Percentiles rank a stretch among this genome's conserved stretches.
These are phyloP conservation scores for Halcyon leucocephala DNA, from an alignment of 2,797 vertebrate species.

Conservation along the genomic window DNA sequence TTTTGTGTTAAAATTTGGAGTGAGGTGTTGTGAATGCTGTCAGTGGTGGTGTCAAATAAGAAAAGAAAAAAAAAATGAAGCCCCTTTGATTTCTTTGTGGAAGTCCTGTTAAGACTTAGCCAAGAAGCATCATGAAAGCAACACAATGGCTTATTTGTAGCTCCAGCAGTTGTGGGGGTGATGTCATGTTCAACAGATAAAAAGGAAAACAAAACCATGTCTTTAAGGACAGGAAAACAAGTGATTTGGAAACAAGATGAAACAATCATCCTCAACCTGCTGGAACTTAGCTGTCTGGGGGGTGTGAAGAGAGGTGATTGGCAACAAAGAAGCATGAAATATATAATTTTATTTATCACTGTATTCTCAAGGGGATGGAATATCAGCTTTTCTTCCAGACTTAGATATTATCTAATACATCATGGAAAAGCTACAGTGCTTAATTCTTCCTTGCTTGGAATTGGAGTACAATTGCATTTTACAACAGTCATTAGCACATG, in stretches of 20 bases:
- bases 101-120: not conserved
- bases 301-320: not conserved
- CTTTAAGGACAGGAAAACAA: not conserved
- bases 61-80: rapidly evolving
- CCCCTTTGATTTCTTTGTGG: not conserved
- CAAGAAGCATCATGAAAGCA: not conserved
- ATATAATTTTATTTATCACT: not conserved
- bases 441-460: not conserved
- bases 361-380: not conserved
- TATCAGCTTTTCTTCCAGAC: not conserved
- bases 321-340: not conserved
- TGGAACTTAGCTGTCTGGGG: not conserved
- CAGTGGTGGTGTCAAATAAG: not conserved
- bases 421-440: not conserved
- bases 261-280: not conserved
- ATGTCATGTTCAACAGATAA: not conserved
- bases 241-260: not conserved
- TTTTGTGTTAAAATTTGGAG: not conserved
- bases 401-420: not conserved
- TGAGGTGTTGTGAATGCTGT: not conserved
- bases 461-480: not conserved
- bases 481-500: not conserved
- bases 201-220: not conserved
- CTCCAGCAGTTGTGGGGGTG: not conserved
- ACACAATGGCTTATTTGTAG: not conserved